Conservation (phyloP, 2,113 vertebrate genomes). For the Miniopterus natalensis region DNA sequence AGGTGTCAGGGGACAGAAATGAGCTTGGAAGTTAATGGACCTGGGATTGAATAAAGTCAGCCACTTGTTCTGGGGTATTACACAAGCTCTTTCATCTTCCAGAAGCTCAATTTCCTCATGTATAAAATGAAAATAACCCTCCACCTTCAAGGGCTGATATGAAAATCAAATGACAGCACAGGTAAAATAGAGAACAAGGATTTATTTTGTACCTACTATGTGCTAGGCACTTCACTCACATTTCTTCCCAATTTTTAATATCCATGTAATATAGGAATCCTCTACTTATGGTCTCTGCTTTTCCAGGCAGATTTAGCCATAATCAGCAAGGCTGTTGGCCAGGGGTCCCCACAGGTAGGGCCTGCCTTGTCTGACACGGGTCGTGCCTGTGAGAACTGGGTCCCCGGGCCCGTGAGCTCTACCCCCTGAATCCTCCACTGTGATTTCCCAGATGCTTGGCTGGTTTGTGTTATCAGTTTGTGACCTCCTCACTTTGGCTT, state of each 20-base stretch:
- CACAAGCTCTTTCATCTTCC: background rate
- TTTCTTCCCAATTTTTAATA: background rate
- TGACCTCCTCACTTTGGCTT: background rate
- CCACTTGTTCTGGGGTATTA: background rate
- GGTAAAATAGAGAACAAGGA: background rate
- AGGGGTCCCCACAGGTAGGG: background rate
- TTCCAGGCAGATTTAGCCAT: background rate
- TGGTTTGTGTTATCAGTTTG: background rate
- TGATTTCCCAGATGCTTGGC: background rate
- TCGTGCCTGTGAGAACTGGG: rapidly evolving
- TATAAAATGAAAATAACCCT: background rate
- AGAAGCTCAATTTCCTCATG: background rate
- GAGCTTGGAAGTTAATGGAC: background rate
- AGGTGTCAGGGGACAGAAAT: background rate
- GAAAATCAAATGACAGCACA: background rate
- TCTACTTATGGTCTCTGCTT: background rate
- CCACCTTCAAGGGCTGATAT: background rate
- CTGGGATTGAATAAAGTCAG: background rate
- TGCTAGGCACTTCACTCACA: background rate
- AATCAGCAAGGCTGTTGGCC: background rate
- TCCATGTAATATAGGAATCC: background rate
- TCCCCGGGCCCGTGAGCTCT: background rate
- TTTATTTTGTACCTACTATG: background rate
- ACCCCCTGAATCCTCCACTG: too few species aligned
- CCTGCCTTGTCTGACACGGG: background rate